phyloP scores from a whole-genome alignment of 2,888 invertebrate species.

The Epistrophella euchroma region DNA sequence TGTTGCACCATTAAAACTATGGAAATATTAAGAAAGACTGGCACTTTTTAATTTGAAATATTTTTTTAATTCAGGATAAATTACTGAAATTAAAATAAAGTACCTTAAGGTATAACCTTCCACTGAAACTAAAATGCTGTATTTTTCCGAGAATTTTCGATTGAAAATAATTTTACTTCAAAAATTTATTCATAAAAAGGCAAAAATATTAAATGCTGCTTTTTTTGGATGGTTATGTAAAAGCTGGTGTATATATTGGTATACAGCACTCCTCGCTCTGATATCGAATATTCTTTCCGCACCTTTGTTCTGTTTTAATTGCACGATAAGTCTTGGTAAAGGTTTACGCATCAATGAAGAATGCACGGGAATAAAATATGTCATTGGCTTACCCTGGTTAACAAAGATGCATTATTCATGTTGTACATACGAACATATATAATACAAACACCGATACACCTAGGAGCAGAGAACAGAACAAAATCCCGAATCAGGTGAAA shows the following conservation, averaged over 20 bases:
- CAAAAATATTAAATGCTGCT: not conserved
- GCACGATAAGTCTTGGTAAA: constrained; percentile 55
- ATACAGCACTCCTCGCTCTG: not conserved
- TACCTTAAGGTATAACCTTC: too few relatives aligned
- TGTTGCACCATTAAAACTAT: not conserved
- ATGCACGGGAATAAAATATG: constrained; percentile 62
- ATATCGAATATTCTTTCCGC: constrained; percentile 18
- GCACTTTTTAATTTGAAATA: not conserved
- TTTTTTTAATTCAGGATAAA: not conserved
- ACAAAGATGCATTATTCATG: constrained; percentile 72
- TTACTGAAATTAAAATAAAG: not conserved
- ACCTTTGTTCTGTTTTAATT: constrained; percentile 60
- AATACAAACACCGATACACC: not conserved
- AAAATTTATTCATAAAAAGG: constrained; percentile 4
- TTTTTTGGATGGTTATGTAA: not conserved
- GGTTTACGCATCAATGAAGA: constrained; percentile 64
- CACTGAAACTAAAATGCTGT: not conserved
- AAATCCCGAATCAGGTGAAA: constrained; percentile 67
- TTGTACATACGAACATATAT: not conserved
- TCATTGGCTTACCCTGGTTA: constrained; percentile 57
- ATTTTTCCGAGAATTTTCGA: not conserved
- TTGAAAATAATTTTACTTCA: not conserved
- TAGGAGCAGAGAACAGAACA: constrained; percentile 12
- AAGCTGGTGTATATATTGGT: not conserved
- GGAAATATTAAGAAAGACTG: not conserved